Conservation (phyloP, 2,113 vertebrate species). For the Ondatra zibethicus region DNA sequence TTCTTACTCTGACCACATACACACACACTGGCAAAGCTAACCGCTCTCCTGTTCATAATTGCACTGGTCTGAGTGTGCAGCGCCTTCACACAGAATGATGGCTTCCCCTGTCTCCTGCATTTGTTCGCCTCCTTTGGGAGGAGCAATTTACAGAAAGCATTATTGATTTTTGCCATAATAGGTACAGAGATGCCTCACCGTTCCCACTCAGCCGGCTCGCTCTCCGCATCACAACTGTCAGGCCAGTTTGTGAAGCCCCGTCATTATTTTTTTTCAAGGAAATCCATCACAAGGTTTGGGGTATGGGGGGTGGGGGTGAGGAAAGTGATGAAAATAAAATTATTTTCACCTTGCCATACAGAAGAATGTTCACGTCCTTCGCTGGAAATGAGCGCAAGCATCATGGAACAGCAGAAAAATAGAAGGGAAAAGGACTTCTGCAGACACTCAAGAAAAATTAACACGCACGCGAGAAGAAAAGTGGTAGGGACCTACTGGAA, state of each 20-base stretch:
- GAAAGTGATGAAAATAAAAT: slow-evolving; percentile 91
- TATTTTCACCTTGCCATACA: slow-evolving; percentile 93
- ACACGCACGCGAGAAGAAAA: slow-evolving; percentile 82
- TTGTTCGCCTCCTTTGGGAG: slow-evolving; percentile 92
- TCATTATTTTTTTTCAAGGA: slow-evolving; percentile 91
- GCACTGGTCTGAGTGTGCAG: slow-evolving; percentile 86
- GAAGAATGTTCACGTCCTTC: slow-evolving; percentile 86
- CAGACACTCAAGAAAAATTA: slow-evolving; percentile 80
- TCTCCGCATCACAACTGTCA: slow-evolving; percentile 90
- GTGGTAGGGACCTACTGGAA: slow-evolving; percentile 81
- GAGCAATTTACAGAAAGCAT: slow-evolving; percentile 93
- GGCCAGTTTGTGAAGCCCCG: slow-evolving; percentile 89
- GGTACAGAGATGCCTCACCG: slow-evolving; percentile 90
- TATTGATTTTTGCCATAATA: slow-evolving; percentile 94
- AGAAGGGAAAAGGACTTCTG: slow-evolving; percentile 79
- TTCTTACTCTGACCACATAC: slow-evolving; percentile 63
- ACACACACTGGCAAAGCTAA: slow-evolving; percentile 55
- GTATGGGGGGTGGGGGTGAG: slow-evolving; percentile 77
- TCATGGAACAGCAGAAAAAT: slow-evolving; percentile 73
- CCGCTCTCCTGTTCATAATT: slow-evolving; percentile 87
- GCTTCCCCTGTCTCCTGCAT: slow-evolving; percentile 90
- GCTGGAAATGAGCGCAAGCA: slow-evolving; percentile 85
- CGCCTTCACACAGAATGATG: slow-evolving; percentile 90
- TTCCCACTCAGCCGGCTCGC: slow-evolving; percentile 87
- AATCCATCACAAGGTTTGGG: slow-evolving; percentile 87